Percentiles rank a stretch among this genome's conserved stretches.
These are phyloP conservation scores for Carapus acus DNA, from an alignment of 2,797 vertebrate genomes.

Conservation along the genomic window DNA sequence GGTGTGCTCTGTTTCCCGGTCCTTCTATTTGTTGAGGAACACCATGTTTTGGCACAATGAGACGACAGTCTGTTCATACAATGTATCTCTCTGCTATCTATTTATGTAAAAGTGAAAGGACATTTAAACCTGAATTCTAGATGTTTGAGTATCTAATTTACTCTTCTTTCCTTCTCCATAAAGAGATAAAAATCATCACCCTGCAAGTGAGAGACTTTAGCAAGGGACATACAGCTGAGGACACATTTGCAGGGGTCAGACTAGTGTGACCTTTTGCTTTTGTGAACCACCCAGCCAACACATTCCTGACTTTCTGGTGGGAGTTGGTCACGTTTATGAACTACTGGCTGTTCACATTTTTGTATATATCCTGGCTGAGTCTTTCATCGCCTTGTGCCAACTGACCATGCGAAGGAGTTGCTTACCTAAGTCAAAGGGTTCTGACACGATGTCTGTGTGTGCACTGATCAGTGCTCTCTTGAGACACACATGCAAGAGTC, in stretches of 20 bases:
- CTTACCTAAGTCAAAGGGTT: constrained; percentile 16
- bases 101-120: too few species aligned
- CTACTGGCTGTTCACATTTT: constrained; percentile 19
- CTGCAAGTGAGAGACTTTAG: too few species aligned
- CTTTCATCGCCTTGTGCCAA: constrained; percentile 34
- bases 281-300: constrained; percentile 26
- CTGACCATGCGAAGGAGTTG: constrained; percentile 27
- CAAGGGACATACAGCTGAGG: neutral
- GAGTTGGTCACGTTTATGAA: constrained; percentile 18
- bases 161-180: too few species aligned
- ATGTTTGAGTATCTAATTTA: too few species aligned
- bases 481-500: constrained; percentile 20
- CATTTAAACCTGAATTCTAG: too few species aligned
- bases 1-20: too few species aligned
- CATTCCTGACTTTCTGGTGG: constrained; percentile 38
- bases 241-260: constrained; percentile 19
- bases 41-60: too few species aligned
- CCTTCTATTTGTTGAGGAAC: too few species aligned
- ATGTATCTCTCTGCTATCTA: too few species aligned
- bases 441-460: constrained; percentile 25
- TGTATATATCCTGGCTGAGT: constrained; percentile 19
- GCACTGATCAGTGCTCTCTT: constrained; percentile 25
- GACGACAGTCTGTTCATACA: too few species aligned
- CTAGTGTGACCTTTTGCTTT: constrained; percentile 29
- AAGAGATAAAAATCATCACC: too few species aligned